Base-by-base conservation (phyloP, 2,888 invertebrate species). In the Biston betularia region DNA sequence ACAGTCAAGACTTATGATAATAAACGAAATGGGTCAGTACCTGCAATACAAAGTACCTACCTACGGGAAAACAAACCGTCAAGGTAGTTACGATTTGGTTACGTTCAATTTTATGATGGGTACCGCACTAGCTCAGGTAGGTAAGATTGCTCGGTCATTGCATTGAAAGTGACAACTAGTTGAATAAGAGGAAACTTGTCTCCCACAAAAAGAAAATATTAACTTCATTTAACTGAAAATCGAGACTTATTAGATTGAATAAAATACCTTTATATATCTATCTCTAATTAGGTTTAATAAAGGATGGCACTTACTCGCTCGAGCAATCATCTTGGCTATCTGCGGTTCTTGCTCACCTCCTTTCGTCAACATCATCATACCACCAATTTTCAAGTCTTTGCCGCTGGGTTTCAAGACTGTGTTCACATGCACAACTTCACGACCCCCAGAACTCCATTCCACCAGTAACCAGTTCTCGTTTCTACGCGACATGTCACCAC, bases 391-490 rank as follows among this genome's bases (percentile, higher is more conserved):
- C 69, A 83, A 48, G 35, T 82, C 79, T 44, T 73, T 75, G 0
- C 67, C 73, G 14, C 71, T 35, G 2, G 78, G 79, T 44, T 73
- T 79, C 44, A 82, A 61, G 63, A 87, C 74, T 10, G 80, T 77
- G 60, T 76, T 76, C 35, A 77, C 72, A 58, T 81, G 78, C 61
- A 84, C 81, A 61, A 84, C 85, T 69, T 80, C 78, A 12, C 75
- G 77, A 24, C 74, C 79, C 46, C 82, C 83, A 59, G 74, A 79
- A 14, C 76, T 78, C 89, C 88, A 90, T 68, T 89, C 86, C 42
- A 89, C 86, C 35, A 89, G 63, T 52, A 89, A 79, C 89, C 89
- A 90, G 69, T 86, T 85, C 65, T 89, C 86, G 65, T 70, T 78
- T 73, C 83, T 84, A 38, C 75, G 79, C 12, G 82, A 73, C 73